Evolutionary conservation across 2,113 vertebrate species (phyloP).

Genomic region (Morone chrysops): DNA sequence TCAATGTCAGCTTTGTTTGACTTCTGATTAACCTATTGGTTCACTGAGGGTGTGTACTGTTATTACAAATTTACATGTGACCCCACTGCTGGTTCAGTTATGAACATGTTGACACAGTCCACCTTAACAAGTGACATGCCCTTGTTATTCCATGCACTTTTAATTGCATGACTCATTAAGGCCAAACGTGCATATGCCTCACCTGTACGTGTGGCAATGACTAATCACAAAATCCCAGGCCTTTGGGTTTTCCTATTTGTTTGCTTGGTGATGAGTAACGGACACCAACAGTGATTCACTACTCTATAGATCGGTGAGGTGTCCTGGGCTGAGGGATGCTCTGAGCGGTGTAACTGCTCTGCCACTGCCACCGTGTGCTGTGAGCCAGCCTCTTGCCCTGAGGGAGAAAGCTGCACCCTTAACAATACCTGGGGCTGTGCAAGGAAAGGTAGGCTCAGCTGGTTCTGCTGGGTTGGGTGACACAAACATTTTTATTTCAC

Average conservation of each 20-base stretch:
- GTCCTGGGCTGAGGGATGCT: slow-evolving; percentile 53
- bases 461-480: slow-evolving; percentile 65
- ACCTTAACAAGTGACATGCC: slow-evolving; percentile 24
- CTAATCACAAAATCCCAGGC: slow-evolving; percentile 45
- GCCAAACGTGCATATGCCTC: slow-evolving; percentile 29
- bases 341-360: slow-evolving; percentile 41
- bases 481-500: neutral
- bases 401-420: slow-evolving; percentile 67
- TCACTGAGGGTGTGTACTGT: neutral
- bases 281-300: slow-evolving; percentile 55
- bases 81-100: neutral
- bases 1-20: neutral
- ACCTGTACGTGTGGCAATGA: slow-evolving; percentile 34
- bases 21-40: neutral
- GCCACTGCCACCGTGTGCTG: slow-evolving; percentile 32
- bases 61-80: slow-evolving; percentile 37
- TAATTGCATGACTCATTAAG: slow-evolving; percentile 62
- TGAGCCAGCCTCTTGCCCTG: slow-evolving; percentile 42
- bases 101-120: slow-evolving; percentile 40
- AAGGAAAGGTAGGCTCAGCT: slow-evolving; percentile 51
- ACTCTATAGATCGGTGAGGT: slow-evolving; percentile 42
- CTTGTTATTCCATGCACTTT: slow-evolving; percentile 11
- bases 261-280: slow-evolving; percentile 43
- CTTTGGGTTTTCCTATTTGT: slow-evolving; percentile 37
- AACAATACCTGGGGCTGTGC: slow-evolving; percentile 64